Base-by-base conservation (phyloP, 2,888 invertebrate genomes). In the Neria commutata region DNA sequence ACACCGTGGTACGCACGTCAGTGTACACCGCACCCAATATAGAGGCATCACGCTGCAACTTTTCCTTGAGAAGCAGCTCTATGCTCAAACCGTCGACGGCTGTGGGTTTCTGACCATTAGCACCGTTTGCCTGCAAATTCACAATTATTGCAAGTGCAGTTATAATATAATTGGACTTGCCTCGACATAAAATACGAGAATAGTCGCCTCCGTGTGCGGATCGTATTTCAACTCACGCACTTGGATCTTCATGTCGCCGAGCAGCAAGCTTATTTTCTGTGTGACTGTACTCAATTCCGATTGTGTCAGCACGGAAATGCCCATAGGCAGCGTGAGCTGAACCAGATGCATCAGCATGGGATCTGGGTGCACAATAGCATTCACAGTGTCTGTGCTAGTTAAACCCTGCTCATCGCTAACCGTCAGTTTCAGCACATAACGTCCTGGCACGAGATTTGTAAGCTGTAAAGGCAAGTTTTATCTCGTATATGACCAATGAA, bases 391-490 rank as follows among this genome's bases (percentile, higher is more conserved):
- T 16, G 89, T 88, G 67, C 88, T 89, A 1, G 88, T 88, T 55
- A 92, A 84, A 0, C 96, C 96, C 78, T 96, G 95, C 67, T 92
- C 92, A 79, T 97, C 97, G 40, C 86, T 90, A 1, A 97, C 95
- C n/a, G 90, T 91, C 58, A 97, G 83, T 72, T 90, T 91, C 76
- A 95, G 96, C 2, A 94, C 88, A 77, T 96, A 97, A 65, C 91
- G 87, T 0, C 96, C 97, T 2, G 91, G 88, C 49, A 93, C 90
- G 54, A 95, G 85, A 78, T 94, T 90, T n/a, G 91, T 88, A 29
- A 94, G 80, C 90, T 91, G 74, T 16, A 78, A 66, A 52, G 48
- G 11, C 52, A 72, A 68, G 56, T 83, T 4, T 49, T 24, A 26
- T 11, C 10, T 46, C 25, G n/a, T 16, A 14, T 48, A 24, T 1